These are phyloP conservation scores for Buceros bicornis DNA, from an alignment of 2,797 vertebrate genomes.

Conservation along the genomic window DNA sequence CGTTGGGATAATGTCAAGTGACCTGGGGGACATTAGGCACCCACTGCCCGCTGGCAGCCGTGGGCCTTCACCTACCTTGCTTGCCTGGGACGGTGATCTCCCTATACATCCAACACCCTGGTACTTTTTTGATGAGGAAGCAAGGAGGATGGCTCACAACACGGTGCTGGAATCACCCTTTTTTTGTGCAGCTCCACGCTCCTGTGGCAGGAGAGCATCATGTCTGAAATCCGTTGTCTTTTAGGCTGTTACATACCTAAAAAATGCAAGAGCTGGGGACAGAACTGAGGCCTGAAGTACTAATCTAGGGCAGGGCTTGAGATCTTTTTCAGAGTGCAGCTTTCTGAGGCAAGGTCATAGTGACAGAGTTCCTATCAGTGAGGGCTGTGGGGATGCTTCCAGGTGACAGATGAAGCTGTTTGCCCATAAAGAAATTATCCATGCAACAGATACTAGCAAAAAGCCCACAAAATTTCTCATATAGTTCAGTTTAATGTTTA, in stretches of 20 bases:
- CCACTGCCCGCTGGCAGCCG: neutral
- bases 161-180: neutral
- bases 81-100: neutral
- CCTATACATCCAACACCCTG: neutral
- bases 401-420: neutral
- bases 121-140: neutral
- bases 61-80: neutral
- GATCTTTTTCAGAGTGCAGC: rapidly evolving
- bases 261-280: neutral
- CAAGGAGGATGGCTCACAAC: neutral
- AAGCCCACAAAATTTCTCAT: neutral
- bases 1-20: neutral
- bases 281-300: neutral
- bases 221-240: neutral
- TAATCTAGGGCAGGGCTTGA: neutral
- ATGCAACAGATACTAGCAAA: neutral
- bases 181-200: neutral
- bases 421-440: neutral
- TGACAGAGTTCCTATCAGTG: neutral
- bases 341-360: neutral
- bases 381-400: neutral
- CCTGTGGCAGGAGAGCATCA: neutral
- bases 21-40: neutral
- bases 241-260: neutral
- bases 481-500: neutral